Evolutionary conservation across 2,113 vertebrate genomes (phyloP).

Genomic region (Chloropsis hardwickii): DNA sequence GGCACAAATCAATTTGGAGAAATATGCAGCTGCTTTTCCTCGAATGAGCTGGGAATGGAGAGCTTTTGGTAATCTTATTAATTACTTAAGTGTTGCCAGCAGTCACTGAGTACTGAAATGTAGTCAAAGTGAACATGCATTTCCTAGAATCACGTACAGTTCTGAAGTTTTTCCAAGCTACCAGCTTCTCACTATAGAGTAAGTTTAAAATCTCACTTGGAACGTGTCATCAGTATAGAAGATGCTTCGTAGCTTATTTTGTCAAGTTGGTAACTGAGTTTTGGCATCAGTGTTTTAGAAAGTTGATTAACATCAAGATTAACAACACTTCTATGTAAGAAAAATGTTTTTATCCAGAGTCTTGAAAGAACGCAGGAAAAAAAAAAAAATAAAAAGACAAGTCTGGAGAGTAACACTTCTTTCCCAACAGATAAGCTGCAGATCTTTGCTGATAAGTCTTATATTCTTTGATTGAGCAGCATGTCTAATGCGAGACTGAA

Average conservation of each 20-base stretch:
- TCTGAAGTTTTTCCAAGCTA: background rate
- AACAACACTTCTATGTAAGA: background rate
- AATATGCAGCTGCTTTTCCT: background rate
- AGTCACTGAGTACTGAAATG: background rate
- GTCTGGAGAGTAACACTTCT: background rate
- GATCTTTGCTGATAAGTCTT: background rate
- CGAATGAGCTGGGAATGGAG: background rate
- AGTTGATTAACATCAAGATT: background rate
- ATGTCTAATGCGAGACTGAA: slow-evolving; percentile 13
- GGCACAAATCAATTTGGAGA: background rate
- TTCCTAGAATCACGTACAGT: fast-evolving
- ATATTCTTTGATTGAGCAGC: background rate
- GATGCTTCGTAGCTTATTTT: background rate
- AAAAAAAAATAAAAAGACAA: background rate
- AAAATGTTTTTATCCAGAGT: background rate
- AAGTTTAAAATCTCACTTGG: background rate
- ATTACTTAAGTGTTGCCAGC: background rate
- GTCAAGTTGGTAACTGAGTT: background rate
- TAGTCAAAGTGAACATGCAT: background rate
- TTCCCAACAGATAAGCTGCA: background rate
- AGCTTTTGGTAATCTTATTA: background rate
- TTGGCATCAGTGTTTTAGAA: background rate
- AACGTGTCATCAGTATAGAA: background rate
- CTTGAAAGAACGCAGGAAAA: background rate
- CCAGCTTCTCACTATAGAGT: background rate